A percentile compares a stretch with the other conserved stretches of the same genome.
These are phyloP conservation scores for Galerucella pusilla DNA, from an alignment of 2,888 invertebrate species.

Conservation along the genomic window DNA sequence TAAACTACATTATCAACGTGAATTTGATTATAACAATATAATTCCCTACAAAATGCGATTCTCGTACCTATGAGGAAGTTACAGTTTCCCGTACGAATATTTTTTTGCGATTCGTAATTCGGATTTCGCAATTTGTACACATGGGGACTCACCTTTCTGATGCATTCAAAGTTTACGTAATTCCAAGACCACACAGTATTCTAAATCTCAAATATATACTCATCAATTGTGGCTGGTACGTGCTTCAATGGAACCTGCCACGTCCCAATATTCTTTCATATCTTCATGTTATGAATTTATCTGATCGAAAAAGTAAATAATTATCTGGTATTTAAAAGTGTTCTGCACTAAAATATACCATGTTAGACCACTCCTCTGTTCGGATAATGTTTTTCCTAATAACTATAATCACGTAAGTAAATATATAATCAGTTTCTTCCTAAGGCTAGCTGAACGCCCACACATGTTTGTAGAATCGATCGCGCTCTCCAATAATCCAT, in stretches of 20 bases:
- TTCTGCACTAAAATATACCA: slow-evolving; percentile 59
- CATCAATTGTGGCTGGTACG: slow-evolving; percentile 2
- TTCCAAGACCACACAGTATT: slow-evolving; percentile 27
- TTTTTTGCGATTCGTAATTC: too few species aligned
- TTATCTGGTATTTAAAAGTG: slow-evolving; percentile 59
- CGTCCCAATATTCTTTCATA: slow-evolving; percentile 36
- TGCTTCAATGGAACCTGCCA: slow-evolving; percentile 27
- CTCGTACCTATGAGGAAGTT: too few species aligned
- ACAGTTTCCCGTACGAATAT: too few species aligned
- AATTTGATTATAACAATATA: too few species aligned
- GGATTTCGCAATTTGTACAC: too few species aligned
- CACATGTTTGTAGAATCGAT: slow-evolving; percentile 45
- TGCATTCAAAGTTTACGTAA: background rate
- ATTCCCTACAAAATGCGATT: too few species aligned
- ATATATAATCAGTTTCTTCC: slow-evolving; percentile 67
- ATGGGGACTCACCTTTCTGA: too few species aligned
- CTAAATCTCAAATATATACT: slow-evolving; percentile 16
- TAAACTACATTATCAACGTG: too few species aligned
- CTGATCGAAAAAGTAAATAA: slow-evolving; percentile 53
- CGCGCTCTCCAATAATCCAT: slow-evolving; percentile 35
- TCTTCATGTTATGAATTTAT: slow-evolving; percentile 45
- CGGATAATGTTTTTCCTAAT: slow-evolving; percentile 67
- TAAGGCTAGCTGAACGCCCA: slow-evolving; percentile 63
- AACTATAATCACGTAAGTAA: slow-evolving; percentile 67
- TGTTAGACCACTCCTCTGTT: slow-evolving; percentile 61